These are phyloP conservation scores for Tholera decimalis DNA, from an alignment of 2,888 invertebrate genomes.

Conservation along the genomic window DNA sequence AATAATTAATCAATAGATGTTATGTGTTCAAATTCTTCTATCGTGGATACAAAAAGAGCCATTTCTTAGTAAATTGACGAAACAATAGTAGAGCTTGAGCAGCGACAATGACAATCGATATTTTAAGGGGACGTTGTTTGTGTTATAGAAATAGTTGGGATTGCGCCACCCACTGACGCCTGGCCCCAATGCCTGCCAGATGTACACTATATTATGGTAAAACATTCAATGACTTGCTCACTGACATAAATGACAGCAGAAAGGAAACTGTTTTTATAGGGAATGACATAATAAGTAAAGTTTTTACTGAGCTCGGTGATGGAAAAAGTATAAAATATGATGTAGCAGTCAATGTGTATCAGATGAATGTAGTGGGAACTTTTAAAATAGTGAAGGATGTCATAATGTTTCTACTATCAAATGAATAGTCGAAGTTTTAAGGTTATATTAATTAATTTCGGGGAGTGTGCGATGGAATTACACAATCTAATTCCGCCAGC, in stretches of 20 bases:
- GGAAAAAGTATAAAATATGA: slow-evolving; percentile 30
- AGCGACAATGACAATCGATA: slow-evolving; percentile 78
- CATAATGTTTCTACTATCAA: not conserved
- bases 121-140: slow-evolving; percentile 76
- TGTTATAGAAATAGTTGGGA: slow-evolving; percentile 72
- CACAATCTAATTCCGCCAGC: too few species aligned
- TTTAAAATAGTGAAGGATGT: slow-evolving; percentile 5
- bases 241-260: slow-evolving; percentile 59
- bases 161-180: slow-evolving; percentile 74
- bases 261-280: slow-evolving; percentile 54
- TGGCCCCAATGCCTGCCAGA: slow-evolving; percentile 67
- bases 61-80: slow-evolving; percentile 18
- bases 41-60: not conserved
- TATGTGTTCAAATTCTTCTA: not conserved
- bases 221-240: slow-evolving; percentile 57
- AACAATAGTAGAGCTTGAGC: slow-evolving; percentile 54
- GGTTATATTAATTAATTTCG: too few species aligned
- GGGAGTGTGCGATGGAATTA: too few species aligned
- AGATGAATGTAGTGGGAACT: slow-evolving; percentile 10
- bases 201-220: slow-evolving; percentile 56
- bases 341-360: slow-evolving; percentile 30
- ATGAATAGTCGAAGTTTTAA: not conserved
- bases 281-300: slow-evolving; percentile 51
- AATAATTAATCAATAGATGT: slow-evolving; percentile 8
- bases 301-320: slow-evolving; percentile 26